phyloP scores from a whole-genome alignment of 2,888 invertebrate species.

The Horisme vitalbata region DNA sequence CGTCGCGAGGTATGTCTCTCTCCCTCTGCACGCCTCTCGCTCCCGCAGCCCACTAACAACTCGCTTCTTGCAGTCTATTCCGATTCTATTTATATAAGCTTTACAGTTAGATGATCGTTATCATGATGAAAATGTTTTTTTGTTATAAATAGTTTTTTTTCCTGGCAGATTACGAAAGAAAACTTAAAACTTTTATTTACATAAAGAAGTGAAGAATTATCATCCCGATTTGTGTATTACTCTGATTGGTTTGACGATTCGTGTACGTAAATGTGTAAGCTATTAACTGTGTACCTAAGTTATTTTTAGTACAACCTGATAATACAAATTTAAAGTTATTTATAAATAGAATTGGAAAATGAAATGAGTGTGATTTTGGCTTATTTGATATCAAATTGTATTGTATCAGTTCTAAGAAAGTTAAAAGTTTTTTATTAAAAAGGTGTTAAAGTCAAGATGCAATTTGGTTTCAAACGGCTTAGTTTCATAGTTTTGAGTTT shows the following conservation, averaged over 20 bases:
- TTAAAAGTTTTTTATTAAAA: not conserved
- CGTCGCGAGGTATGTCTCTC: constrained; percentile 89
- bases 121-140: no score
- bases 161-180: no score
- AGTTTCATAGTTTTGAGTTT: constrained; percentile 10
- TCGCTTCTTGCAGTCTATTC: constrained; percentile 40
- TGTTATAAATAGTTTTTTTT: no score
- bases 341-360: constrained; percentile 26
- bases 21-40: constrained; percentile 1
- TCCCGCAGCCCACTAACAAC: constrained; percentile 32
- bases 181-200: no score
- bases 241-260: no score
- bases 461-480: constrained; percentile 10
- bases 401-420: no score
- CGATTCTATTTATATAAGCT: constrained; percentile 32
- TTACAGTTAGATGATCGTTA: not conserved
- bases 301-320: not conserved
- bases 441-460: not conserved
- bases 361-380: constrained; percentile 16
- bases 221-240: no score
- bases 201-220: no score
- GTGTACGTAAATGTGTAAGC: not conserved
- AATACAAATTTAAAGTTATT: constrained; percentile 9
- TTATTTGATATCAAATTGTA: constrained; percentile 23
- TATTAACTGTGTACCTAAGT: not conserved